A percentile compares a stretch with the other conserved stretches of the same genome.
Evolutionary conservation across 1,140 invertebrate species (phyloP).

Genomic region (Zaprionus inermis): DNA sequence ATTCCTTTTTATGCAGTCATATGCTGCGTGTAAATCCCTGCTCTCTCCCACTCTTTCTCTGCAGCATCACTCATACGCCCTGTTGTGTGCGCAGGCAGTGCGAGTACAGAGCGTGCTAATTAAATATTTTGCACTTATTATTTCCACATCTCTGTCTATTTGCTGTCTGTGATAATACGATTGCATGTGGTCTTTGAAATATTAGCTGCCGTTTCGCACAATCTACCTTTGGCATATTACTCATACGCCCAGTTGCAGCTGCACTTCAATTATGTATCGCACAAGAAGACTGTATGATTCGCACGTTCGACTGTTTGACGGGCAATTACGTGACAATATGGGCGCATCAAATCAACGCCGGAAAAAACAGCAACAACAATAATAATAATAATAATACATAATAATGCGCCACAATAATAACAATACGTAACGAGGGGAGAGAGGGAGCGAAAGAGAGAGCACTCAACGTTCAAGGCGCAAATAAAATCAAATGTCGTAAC

Average conservation of each 20-base stretch:
- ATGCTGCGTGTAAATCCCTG: not conserved
- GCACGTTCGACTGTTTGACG: slow-evolving; percentile 68
- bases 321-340: slow-evolving; percentile 68
- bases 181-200: slow-evolving; percentile 20
- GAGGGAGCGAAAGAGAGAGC: not conserved
- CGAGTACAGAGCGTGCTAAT: slow-evolving; percentile 31
- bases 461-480: slow-evolving; percentile 17
- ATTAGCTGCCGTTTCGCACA: slow-evolving; percentile 22
- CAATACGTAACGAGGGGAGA: slow-evolving; percentile 37
- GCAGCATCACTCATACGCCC: not conserved
- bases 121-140: slow-evolving; percentile 26
- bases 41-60: not conserved
- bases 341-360: slow-evolving; percentile 26
- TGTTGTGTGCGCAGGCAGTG: not conserved
- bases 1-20: slow-evolving; percentile 24
- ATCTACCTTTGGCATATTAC: slow-evolving; percentile 14
- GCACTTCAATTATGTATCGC: slow-evolving; percentile 14
- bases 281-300: slow-evolving; percentile 40
- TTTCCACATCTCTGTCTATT: no score
- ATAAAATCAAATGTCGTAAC: slow-evolving; percentile 14
- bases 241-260: slow-evolving; percentile 38
- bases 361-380: slow-evolving; percentile 19
- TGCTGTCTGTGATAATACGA: not conserved
- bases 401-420: slow-evolving; percentile 14
- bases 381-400: slow-evolving; percentile 8